Percentiles rank a stretch among this genome's conserved stretches.
phyloP scores from a whole-genome alignment of 1,140 invertebrate species.

The Zaprionus inermis region DNA sequence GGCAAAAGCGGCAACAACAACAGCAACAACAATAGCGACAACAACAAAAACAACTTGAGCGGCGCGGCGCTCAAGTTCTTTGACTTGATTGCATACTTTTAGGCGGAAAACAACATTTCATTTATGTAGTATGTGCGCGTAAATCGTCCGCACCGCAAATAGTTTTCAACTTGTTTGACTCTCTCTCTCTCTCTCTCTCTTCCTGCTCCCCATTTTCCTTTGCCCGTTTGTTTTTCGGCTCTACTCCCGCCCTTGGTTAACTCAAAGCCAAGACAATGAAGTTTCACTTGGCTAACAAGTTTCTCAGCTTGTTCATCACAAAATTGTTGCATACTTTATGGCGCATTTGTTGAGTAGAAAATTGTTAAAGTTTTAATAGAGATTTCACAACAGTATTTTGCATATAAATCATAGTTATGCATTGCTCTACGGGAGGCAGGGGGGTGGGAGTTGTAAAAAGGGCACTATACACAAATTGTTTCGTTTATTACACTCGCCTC shows the following conservation, averaged over 20 bases:
- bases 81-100: slow-evolving; percentile 79
- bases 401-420: slow-evolving; percentile 2
- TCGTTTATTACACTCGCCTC: neutral
- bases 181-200: neutral
- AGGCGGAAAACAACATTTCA: slow-evolving; percentile 64
- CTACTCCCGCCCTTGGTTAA: slow-evolving; percentile 15
- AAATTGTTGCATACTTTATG: slow-evolving; percentile 17
- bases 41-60: slow-evolving; percentile 29
- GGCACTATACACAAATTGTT: neutral
- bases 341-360: neutral
- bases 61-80: slow-evolving; percentile 55
- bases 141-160: slow-evolving; percentile 46
- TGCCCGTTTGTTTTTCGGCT: neutral
- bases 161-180: slow-evolving; percentile 46
- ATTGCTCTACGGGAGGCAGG: no score
- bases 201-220: neutral
- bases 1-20: slow-evolving; percentile 40
- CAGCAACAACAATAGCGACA: slow-evolving; percentile 12
- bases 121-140: slow-evolving; percentile 28
- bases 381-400: neutral
- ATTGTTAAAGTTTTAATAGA: slow-evolving; percentile 18
- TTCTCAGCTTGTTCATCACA: slow-evolving; percentile 20
- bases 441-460: neutral
- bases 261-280: slow-evolving; percentile 21
- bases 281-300: slow-evolving; percentile 23